These are phyloP conservation scores for Rhynchotus rufescens DNA, from an alignment of 2,797 vertebrate genomes.

Conservation along the genomic window DNA sequence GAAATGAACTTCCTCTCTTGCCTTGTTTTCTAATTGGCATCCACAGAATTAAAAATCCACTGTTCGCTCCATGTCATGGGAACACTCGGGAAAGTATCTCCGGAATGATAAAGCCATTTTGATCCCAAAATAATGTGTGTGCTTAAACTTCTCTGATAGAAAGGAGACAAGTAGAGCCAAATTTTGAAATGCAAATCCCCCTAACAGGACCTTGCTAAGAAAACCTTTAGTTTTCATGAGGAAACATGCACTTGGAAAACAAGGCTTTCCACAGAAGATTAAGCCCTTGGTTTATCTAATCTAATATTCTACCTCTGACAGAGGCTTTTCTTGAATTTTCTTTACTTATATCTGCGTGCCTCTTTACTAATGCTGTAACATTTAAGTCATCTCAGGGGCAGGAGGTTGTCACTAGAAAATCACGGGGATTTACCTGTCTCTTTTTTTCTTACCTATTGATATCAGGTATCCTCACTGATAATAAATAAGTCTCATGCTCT, in stretches of 20 bases:
- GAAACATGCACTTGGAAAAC: neutral
- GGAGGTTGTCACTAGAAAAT: neutral
- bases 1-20: slow-evolving; percentile 60
- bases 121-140: neutral
- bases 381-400: neutral
- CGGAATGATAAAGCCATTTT: slow-evolving; percentile 61
- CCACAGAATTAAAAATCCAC: slow-evolving; percentile 32
- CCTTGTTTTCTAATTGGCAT: slow-evolving; percentile 46
- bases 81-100: slow-evolving; percentile 56
- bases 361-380: neutral
- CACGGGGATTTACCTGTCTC: neutral
- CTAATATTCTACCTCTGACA: neutral
- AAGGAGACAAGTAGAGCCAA: neutral
- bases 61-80: slow-evolving; percentile 51
- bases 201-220: neutral
- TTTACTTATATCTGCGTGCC: neutral
- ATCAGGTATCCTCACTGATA: neutral
- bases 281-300: neutral
- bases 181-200: neutral
- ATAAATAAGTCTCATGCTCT: neutral
- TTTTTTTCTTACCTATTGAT: neutral
- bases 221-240: neutral
- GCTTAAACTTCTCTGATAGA: slow-evolving; percentile 16
- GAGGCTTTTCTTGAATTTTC: neutral
- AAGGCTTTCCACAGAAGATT: neutral